Percentiles rank a stretch among this genome's conserved stretches.
phyloP scores from a whole-genome alignment of 2,888 invertebrate genomes.

The Macrophya annulata region DNA sequence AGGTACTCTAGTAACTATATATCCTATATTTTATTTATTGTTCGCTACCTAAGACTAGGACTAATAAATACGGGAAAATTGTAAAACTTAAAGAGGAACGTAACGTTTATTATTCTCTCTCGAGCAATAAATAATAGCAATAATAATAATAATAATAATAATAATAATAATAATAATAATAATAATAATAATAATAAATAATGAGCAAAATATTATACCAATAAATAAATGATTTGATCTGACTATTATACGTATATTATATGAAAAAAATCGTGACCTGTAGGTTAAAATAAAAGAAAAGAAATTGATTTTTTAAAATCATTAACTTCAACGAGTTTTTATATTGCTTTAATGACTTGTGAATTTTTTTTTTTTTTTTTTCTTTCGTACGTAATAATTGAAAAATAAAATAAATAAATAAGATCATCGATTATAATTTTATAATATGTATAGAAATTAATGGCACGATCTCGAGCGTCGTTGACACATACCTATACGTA shows the following conservation, averaged over 20 bases:
- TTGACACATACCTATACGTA: not conserved
- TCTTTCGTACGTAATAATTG: not conserved
- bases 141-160: slow-evolving; percentile 38
- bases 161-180: slow-evolving; percentile 16
- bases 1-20: slow-evolving; percentile 73
- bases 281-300: not conserved
- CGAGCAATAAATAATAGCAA: slow-evolving; percentile 33
- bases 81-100: slow-evolving; percentile 17
- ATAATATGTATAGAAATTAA: not conserved
- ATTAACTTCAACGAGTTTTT: not conserved
- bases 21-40: slow-evolving; percentile 45
- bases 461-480: slow-evolving; percentile 17
- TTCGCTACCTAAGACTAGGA: slow-evolving; percentile 39
- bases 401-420: not conserved
- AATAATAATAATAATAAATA: slow-evolving; percentile 34
- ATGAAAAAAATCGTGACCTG: not conserved
- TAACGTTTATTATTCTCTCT: slow-evolving; percentile 37
- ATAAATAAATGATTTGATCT: not conserved
- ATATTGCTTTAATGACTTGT: no score
- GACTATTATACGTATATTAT: not conserved
- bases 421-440: not conserved
- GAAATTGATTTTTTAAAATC: not conserved
- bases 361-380: not conserved
- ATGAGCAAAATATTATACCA: not conserved
- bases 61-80: slow-evolving; percentile 32